These are phyloP conservation scores for Takifugu bimaculatus DNA, from an alignment of 2,113 vertebrate genomes.

Conservation along the genomic window DNA sequence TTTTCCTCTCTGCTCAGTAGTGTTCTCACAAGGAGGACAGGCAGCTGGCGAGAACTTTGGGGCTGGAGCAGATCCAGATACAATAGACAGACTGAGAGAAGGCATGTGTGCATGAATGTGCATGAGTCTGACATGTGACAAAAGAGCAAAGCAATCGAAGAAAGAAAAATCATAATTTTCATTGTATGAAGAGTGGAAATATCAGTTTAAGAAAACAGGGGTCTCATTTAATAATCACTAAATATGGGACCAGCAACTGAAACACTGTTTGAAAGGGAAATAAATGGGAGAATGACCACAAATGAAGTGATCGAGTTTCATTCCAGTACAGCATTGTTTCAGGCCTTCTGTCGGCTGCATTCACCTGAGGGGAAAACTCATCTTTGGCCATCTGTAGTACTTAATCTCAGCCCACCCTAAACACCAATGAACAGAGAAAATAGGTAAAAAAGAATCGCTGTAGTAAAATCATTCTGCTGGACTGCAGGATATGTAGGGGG, in stretches of 20 bases:
- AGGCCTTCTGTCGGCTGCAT: conserved; percentile 17
- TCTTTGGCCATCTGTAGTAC: neutral
- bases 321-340: conserved; percentile 9
- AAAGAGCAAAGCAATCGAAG: neutral
- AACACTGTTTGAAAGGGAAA: neutral
- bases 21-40: conserved; percentile 40
- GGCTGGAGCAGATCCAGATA: conserved; percentile 49
- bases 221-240: neutral
- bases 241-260: conserved; percentile 7
- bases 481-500: neutral
- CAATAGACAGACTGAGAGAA: conserved; percentile 45
- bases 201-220: neutral
- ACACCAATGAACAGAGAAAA: too few relatives aligned
- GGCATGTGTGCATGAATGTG: conserved; percentile 8
- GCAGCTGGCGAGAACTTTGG: conserved; percentile 49
- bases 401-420: neutral
- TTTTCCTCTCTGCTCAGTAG: conserved; percentile 43
- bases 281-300: neutral
- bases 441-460: too few relatives aligned
- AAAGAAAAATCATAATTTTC: neutral
- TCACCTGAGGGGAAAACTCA: conserved; percentile 12
- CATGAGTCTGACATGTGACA: conserved; percentile 28
- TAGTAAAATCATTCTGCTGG: neutral
- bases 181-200: conserved; percentile 4
- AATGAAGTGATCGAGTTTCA: conserved; percentile 7